Evolutionary conservation across 2,113 vertebrate species (phyloP), one percentile per base, ranked within the genome.

Genomic region (Dasypus novemcinctus): DNA sequence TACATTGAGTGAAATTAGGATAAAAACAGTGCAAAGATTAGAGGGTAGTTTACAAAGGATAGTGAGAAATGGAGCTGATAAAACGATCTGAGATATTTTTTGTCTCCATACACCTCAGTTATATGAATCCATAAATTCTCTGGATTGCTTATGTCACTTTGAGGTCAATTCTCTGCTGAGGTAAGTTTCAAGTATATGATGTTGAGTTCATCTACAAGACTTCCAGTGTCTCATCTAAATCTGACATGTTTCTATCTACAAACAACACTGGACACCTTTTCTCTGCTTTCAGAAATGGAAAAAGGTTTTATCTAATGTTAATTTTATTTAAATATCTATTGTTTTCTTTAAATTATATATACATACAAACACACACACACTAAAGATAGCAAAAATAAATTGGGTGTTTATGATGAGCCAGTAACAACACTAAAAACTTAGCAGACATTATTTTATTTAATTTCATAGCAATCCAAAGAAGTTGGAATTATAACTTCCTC

Each of bases 321-420:
- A 23, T 63, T 87, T 71, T 69, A 63, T 82, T 69, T 76, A 87
- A 69, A 63, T 43, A 79, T 46, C 57, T 61, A 64, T 85, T 74
- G 25, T 59, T 68, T 61, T 75, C 21, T 88, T 54, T 14, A 27
- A 64, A 49, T 31, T n/a, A 33, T 12, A 78, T 69, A 21, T 72
- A 66, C 29, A 49, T 11, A 49, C 8, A 49, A 7, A 49, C 46
- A 49, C 46, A 46, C 43, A 49, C 46, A 18, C 18, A 21, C 6
- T 27, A 36, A 66, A 23, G 7, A 54, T 88, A 68, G 33, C 4
- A 61, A 91, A 82, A 83, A 69, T 63, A 82, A 54, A 15, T 59
- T 0, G 0, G 81, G 21, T 33, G 3, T 13, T 81, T 80, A 71
- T 13, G 63, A 18, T 52, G 9, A 43, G 13, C 75, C 10, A 41